Base-by-base conservation (phyloP, 2,797 vertebrate species). In the Cetoscarus ocellatus region DNA sequence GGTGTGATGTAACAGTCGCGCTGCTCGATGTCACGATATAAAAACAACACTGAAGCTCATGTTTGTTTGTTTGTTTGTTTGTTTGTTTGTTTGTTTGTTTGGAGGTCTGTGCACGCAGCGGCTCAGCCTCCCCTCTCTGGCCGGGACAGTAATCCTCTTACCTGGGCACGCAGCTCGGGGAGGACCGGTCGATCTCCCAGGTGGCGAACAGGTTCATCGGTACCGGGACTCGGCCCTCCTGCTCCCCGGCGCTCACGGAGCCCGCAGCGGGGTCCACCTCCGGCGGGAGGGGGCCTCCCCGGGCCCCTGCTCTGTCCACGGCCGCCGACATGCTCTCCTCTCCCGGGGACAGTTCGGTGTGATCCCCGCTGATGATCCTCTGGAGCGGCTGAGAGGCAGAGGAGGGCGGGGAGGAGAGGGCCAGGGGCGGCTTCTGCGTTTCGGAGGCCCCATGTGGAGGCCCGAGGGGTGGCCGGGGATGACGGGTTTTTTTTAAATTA, bases 121-220 rank as follows among this genome's bases (percentile, higher is more conserved):
- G 56, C 0, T 8, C 44, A 50, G 59, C 0, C 13, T 27, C 68
- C 68, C 17, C 43, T 51, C 61, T 67, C 36, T 10, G 13, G 34
- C 40, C 48, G 51, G 5, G 2, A 43, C 27, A 2, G 2, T 54
- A 10, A 72, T 35, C 70, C 62, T 70, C 79, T 75, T 77, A 86
- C 84, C 84, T 80, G 70, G 93, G 92, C 5, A 94, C 92, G 67
- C 91, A 94, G 90, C 91, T 91, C 39, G 93, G 91, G 14, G 92
- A 93, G 7, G 85, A 92, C 44, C 92, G 92, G 70, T 94, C 92
- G 14, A 92, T 87, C 48, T 94, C 93, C 92, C 92, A 93, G 76
- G 91, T 93, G 3, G 89, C 91, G n/a, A 92, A 93, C 42, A 94
- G 84, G 84, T 93, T 94, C 93, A 92, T 94, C 34, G 92, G 93